Evolutionary conservation across 2,888 invertebrate species (phyloP), one percentile per base, ranked within the genome.

Genomic region (Cyaniris semiargus): DNA sequence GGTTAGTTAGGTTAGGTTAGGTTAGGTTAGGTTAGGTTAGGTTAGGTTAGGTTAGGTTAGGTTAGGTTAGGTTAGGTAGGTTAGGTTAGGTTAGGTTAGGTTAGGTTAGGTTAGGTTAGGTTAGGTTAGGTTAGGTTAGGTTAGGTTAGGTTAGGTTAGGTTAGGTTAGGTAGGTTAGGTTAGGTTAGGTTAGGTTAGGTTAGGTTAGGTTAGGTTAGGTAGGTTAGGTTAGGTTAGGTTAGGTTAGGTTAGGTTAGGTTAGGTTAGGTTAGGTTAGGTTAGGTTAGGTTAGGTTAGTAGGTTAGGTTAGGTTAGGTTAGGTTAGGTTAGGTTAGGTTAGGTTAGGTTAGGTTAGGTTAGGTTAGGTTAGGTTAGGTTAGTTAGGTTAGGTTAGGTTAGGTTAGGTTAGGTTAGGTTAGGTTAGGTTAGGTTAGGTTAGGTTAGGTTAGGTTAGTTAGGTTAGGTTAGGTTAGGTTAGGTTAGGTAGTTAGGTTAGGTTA

Each of bases 21-120:
- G 79, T 80, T 78, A 79, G 78, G 76, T 78, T 79, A 77, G 80
- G 80, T 79, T 79, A 79, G 78, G 78, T 79, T 80, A 78, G 79
- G 78, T 79, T 78, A 78, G 78, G 78, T 78, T 79, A 78, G 80
- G 79, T 79, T 78, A 79, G 80, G 78, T 78, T 79, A 77, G 77
- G 77, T 79, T 79, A 78, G 78, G 78, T 79, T 79, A 78, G 78
- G 77, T 78, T 78, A 78, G 78, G 78, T n/a, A n/a, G n/a, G n/a
- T n/a, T n/a, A n/a, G n/a, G n/a, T n/a, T n/a, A n/a, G n/a, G n/a
- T n/a, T n/a, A 80, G 79, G 80, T 80, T 78, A 78, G 78, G 78
- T 79, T 78, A 78, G 78, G 78, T 79, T 79, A 78, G 78, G 78
- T 78, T 78, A 79, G 78, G 77, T 78, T 79, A 78, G 78, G 79